These are phyloP conservation scores for Stictocephala bisonia DNA, from an alignment of 2,888 invertebrate species.

Conservation along the genomic window DNA sequence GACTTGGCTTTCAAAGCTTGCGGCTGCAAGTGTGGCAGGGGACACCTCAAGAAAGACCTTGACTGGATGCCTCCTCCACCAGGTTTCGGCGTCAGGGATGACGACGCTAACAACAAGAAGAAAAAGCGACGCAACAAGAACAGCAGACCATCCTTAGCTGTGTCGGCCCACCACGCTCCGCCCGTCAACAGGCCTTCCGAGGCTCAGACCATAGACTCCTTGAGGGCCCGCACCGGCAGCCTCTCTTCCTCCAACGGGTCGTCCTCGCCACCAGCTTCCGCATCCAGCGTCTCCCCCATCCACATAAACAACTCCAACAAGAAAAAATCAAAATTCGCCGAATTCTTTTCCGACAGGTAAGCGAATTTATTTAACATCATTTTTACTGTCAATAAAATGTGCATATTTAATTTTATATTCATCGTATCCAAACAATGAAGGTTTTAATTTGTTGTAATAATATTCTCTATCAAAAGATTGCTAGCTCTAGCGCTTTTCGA, in stretches of 20 bases:
- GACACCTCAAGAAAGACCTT: slow-evolving; percentile 93
- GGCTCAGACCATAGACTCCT: slow-evolving; percentile 61
- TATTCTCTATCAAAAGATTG: too few relatives aligned
- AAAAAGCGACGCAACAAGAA: slow-evolving; percentile 78
- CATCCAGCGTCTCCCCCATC: slow-evolving; percentile 78
- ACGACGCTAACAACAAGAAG: slow-evolving; percentile 69
- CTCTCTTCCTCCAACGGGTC: slow-evolving; percentile 83
- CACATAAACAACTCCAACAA: slow-evolving; percentile 72
- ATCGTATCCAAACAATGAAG: too few relatives aligned
- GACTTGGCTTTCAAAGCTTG: slow-evolving; percentile 96
- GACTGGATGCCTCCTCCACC: slow-evolving; percentile 86
- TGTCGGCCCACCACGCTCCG: slow-evolving; percentile 65
- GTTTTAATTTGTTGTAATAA: too few relatives aligned
- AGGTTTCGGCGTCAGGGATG: slow-evolving; percentile 67
- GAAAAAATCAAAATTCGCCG: slow-evolving; percentile 80
- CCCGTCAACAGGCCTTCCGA: slow-evolving; percentile 44
- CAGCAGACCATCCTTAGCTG: slow-evolving; percentile 71
- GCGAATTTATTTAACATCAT: too few relatives aligned
- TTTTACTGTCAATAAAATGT: too few relatives aligned
- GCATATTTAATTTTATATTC: too few relatives aligned
- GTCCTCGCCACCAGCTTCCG: slow-evolving; percentile 82
- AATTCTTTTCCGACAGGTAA: slow-evolving; percentile 85
- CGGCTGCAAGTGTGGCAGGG: slow-evolving; percentile 92
- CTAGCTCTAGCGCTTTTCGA: too few relatives aligned
- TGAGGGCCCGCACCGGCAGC: slow-evolving; percentile 78